Percentiles rank a stretch among this genome's conserved stretches.
Conservation (phyloP, 2,888 invertebrate species). For the Embidobia sp. region DNA sequence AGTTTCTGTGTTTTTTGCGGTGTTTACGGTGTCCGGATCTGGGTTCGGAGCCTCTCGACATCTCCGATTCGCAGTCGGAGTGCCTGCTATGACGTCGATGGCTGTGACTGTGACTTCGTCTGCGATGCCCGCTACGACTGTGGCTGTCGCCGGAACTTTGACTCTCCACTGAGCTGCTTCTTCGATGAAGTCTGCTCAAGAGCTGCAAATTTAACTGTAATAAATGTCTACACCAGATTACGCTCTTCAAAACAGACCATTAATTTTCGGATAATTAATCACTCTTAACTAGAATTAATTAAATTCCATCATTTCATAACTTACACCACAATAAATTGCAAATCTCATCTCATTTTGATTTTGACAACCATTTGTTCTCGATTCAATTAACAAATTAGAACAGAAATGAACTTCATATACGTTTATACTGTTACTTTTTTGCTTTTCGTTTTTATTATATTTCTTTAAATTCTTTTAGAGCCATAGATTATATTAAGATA, state of each 20-base stretch:
- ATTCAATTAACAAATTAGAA: no score
- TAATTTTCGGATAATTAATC: no score
- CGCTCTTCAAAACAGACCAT: background rate
- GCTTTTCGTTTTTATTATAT: no score
- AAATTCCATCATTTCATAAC: no score
- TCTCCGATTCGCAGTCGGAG: conserved; percentile 95
- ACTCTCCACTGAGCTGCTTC: conserved; percentile 93
- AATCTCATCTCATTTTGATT: no score
- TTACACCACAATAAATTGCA: no score
- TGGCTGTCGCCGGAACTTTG: conserved; percentile 92
- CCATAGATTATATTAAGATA: no score
- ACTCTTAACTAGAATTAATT: no score
- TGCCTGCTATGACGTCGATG: conserved; percentile 89
- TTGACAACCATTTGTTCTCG: no score
- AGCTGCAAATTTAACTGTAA: conserved; percentile 68
- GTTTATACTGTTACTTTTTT: no score
- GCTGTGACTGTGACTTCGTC: conserved; percentile 88
- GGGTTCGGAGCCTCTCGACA: conserved; percentile 90
- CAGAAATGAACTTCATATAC: no score
- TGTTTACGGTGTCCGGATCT: conserved; percentile 89
- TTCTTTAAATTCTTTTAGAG: no score
- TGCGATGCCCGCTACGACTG: conserved; percentile 87
- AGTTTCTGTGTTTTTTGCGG: conserved; percentile 87
- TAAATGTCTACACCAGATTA: background rate
- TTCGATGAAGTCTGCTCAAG: conserved; percentile 79